Percentiles rank a stretch among this genome's conserved stretches.
These are phyloP conservation scores for Aplysia californica DNA, from an alignment of 1,140 invertebrate species.

Conservation along the genomic window DNA sequence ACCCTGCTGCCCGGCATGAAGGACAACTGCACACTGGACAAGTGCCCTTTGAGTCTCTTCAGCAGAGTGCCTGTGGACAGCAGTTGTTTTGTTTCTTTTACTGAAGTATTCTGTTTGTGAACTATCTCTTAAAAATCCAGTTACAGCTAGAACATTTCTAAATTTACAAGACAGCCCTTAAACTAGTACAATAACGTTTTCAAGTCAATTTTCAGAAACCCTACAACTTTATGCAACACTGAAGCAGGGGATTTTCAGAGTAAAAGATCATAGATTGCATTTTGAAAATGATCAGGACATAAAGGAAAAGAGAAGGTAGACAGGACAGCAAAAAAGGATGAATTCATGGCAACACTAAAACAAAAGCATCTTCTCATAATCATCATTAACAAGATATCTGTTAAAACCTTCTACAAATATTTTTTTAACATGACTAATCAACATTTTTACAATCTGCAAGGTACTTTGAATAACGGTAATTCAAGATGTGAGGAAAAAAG, in stretches of 20 bases:
- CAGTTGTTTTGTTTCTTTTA: neutral
- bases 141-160: neutral
- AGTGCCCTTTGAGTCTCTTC: neutral
- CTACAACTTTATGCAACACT: too few species aligned
- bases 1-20: neutral
- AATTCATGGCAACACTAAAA: too few species aligned
- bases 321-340: too few species aligned
- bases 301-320: too few species aligned
- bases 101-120: neutral
- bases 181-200: too few species aligned
- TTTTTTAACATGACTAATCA: neutral
- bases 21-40: neutral
- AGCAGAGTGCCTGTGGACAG: neutral
- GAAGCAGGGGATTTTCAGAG: neutral
- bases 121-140: neutral
- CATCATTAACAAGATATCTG: neutral
- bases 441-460: too few species aligned
- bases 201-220: too few species aligned
- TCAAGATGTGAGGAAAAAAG: too few species aligned
- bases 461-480: too few species aligned
- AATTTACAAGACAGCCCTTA: neutral
- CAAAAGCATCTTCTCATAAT: too few species aligned
- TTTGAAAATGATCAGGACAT: too few species aligned
- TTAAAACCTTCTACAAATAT: neutral
- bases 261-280: neutral